These are phyloP conservation scores for Desmodus rotundus DNA, from an alignment of 2,113 vertebrate species.

Conservation along the genomic window DNA sequence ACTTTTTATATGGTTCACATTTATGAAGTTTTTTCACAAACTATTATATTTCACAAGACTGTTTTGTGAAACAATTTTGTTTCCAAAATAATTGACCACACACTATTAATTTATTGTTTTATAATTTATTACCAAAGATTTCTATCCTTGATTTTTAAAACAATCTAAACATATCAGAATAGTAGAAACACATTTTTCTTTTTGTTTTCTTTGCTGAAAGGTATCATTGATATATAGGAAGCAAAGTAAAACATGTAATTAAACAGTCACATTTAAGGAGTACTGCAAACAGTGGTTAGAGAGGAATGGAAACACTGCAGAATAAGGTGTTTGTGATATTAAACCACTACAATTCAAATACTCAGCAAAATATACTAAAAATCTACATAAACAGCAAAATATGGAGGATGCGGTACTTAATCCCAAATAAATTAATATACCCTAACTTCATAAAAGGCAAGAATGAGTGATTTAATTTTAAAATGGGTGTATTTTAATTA, in stretches of 20 bases:
- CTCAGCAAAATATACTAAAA: neutral
- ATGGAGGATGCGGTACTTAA: neutral
- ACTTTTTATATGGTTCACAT: neutral
- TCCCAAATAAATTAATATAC: neutral
- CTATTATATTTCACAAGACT: neutral
- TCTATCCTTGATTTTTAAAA: neutral
- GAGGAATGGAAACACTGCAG: neutral
- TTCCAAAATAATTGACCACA: neutral
- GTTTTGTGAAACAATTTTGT: neutral
- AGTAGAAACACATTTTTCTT: neutral
- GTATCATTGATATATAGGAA: neutral
- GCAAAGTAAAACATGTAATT: neutral
- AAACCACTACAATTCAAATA: constrained; percentile 20
- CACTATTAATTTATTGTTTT: neutral
- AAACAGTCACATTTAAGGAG: neutral
- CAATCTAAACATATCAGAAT: neutral
- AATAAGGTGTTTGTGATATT: neutral
- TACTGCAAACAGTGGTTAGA: neutral
- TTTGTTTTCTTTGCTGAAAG: neutral
- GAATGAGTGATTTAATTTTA: neutral
- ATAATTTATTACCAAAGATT: neutral
- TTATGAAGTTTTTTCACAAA: neutral
- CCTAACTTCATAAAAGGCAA: neutral
- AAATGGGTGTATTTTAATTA: constrained; percentile 10
- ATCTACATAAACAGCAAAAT: neutral